These are phyloP conservation scores for Neolamprologus variostigma DNA, from an alignment of 2,113 vertebrate genomes.

Conservation along the genomic window DNA sequence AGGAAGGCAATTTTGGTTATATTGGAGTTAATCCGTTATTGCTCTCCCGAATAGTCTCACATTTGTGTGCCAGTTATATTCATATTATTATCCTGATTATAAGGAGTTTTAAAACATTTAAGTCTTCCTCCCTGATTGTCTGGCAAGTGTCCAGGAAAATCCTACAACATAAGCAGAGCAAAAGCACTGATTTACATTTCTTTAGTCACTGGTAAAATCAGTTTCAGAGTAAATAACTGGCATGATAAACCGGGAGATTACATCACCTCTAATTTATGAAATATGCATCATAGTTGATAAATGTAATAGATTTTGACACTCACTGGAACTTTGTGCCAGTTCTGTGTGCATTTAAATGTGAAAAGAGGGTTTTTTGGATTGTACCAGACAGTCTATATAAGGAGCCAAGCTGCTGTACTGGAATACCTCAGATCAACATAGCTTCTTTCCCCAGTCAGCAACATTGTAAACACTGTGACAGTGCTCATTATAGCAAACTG, in stretches of 20 bases:
- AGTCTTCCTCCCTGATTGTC: not conserved
- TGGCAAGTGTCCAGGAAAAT: not conserved
- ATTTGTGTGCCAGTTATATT: not conserved
- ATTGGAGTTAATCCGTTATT: accelerated
- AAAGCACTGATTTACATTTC: not conserved
- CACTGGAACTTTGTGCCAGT: not conserved
- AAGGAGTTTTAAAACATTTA: not conserved
- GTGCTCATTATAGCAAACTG: not conserved
- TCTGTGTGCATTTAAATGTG: not conserved
- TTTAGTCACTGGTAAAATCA: not conserved
- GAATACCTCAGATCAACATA: not conserved
- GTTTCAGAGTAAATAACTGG: not conserved
- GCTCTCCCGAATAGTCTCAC: not conserved
- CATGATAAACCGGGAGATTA: not conserved
- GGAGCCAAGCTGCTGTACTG: not conserved
- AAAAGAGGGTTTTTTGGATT: not conserved
- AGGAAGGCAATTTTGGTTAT: accelerated
- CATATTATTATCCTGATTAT: not conserved
- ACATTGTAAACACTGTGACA: not conserved
- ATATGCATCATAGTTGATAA: not conserved
- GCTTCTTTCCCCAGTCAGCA: not conserved
- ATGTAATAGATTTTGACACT: not conserved
- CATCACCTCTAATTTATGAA: not conserved
- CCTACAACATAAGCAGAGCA: not conserved
- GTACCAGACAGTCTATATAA: not conserved